Base-by-base conservation (phyloP, 1,140 invertebrate genomes). In the Drosophila erecta region DNA sequence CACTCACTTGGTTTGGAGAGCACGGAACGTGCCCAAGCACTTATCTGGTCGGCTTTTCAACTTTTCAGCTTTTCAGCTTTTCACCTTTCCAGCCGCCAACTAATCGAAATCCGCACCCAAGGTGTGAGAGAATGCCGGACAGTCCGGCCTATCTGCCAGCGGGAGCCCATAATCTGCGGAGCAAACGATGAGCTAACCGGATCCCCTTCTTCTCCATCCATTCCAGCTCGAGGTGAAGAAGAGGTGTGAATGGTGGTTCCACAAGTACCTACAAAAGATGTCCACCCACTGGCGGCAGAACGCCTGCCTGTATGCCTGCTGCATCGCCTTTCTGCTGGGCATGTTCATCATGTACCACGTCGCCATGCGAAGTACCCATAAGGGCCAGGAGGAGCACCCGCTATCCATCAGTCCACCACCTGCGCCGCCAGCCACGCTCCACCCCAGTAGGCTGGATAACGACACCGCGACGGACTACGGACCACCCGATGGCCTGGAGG, bases 181-280 rank as follows among this genome's bases (percentile, higher is more conserved):
- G 22, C 56, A 61, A 17, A 40, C 35, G 4, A 10, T 2, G 10
- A 1, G 12, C 40, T 79, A 50, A 64, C 15, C 61, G 14, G 4
- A 3, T 49, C 30, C 35, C 67, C 41, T 54, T 22, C 50, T 22
- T 62, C 30, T 2, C 30, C 0, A 10, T 30, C 14, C 35, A n/a
- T 83, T 85, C 3, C 64, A 91, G 90, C 77, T 91, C 62, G 86
- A 90, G 53, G 66, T 87, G 44, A 91, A 86, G 79, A 91, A 91
- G 56, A 90, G 71, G 53, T 87, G 65, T 76, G 87, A 87, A 61
- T 91, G 89, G 87, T 87, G 80, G 78, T 75, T 87, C 40, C 76
- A 73, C 49, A 87, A 76, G 67, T 72, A 67, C 79, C 80, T 86
- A 51, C 61, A 51, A 50, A 90, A 83, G 65, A 91, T 91, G 90